Evolutionary conservation across 2,888 invertebrate genomes (phyloP), one percentile per base, ranked within the genome.

Genomic region (Tiliacea aurago): DNA sequence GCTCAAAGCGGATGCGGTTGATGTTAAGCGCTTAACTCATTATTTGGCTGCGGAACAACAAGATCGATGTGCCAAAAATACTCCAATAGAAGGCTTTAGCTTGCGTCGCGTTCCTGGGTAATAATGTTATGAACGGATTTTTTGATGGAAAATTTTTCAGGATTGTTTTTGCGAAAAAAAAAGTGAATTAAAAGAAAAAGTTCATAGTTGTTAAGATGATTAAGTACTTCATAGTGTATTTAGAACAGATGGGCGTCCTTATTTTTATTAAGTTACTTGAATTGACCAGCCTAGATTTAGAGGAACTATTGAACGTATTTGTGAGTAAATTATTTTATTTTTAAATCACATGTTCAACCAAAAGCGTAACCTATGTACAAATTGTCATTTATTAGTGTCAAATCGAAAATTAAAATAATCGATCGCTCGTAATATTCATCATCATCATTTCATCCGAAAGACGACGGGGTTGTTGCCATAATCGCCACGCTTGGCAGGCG

Each of bases 11-110:
- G 93, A 92, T 90, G 88, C 88, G 87, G 87, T 86, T 84, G 89
- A 90, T 91, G 90, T 89, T 91, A 91, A 92, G 88, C 91, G 90
- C 92, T 94, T 93, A 92, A 91, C 90, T 90, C 88, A 91, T 92
- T 92, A 92, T 88, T 90, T 88, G 85, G 88, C 86, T 85, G 81
- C 82, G 81, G 84, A 85, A 83, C 87, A 89, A 89, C 86, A 86
- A 90, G 88, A 91, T 88, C 85, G 90, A 91, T 91, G 91, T 89
- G 91, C 90, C 91, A 90, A 91, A 91, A 90, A 90, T 86, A 83
- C 86, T 79, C 70, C 67, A 65, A 65, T 80, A 83, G 58, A 70
- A 62, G 55, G 62, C 41, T 71, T 71, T 73, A 70, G 73, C 76
- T 55, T 64, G 49, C 70, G 28, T 59, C n/a, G 55, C 72, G 67